Evolutionary conservation across 2,113 vertebrate genomes (phyloP).

Genomic region (Hemichromis elongatus): DNA sequence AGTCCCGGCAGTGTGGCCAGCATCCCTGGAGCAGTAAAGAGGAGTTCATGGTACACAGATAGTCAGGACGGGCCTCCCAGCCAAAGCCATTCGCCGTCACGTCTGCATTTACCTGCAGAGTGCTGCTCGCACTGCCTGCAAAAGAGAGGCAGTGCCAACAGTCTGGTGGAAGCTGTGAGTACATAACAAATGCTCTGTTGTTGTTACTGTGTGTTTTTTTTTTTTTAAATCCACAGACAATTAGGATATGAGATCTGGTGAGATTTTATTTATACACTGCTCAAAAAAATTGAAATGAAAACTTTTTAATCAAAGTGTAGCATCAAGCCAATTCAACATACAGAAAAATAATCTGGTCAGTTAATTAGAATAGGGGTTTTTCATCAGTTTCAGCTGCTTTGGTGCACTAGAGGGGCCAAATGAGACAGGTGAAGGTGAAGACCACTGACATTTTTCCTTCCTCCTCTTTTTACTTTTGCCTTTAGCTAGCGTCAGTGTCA

Average conservation of each 20-base stretch:
- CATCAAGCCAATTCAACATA: not conserved
- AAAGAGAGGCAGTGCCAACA: constrained; percentile 90
- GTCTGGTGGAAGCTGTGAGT: constrained; percentile 91
- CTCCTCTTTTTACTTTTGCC: not conserved
- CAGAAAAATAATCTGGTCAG: not conserved
- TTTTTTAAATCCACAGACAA: not conserved
- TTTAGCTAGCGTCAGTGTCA: not conserved
- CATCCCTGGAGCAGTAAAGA: constrained; percentile 81
- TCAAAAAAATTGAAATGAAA: not conserved
- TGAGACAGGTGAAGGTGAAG: too few relatives aligned
- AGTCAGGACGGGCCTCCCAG: constrained; percentile 73
- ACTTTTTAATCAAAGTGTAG: not conserved
- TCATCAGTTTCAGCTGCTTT: not conserved
- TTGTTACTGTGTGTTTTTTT: not conserved
- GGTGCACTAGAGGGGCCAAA: too few relatives aligned
- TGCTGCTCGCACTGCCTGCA: constrained; percentile 79
- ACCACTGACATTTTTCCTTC: not conserved
- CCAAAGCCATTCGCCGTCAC: constrained; percentile 80
- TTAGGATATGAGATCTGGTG: not conserved
- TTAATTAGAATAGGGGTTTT: not conserved
- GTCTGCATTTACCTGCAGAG: constrained; percentile 81
- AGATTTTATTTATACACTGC: not conserved
- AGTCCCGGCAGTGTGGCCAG: constrained; percentile 82
- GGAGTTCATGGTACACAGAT: constrained; percentile 93
- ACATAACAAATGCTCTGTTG: not conserved